A percentile compares a stretch with the other conserved stretches of the same genome.
phyloP scores from a whole-genome alignment of 2,113 vertebrate genomes.

The Chlorodrepanis virens region DNA sequence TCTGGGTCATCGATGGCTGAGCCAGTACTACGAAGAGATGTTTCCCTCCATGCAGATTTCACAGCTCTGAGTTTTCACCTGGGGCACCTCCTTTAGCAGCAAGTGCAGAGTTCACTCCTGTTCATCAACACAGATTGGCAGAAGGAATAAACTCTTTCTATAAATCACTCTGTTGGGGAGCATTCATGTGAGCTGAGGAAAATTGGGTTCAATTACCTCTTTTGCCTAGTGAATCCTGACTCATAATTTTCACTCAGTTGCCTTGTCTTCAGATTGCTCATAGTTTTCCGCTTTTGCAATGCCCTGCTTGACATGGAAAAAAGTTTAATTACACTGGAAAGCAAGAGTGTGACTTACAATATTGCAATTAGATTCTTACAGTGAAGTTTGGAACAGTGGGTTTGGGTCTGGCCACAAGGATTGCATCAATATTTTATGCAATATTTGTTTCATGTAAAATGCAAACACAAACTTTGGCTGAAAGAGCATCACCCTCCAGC shows the following conservation, averaged over 20 bases:
- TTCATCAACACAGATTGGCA: not conserved
- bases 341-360: not conserved
- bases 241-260: not conserved
- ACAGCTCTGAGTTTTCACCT: not conserved
- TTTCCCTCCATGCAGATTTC: not conserved
- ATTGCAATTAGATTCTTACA: not conserved
- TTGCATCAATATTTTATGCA: constrained; percentile 36
- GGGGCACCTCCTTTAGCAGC: not conserved
- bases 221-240: not conserved
- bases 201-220: not conserved
- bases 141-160: not conserved
- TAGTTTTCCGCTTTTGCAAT: not conserved
- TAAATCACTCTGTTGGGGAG: not conserved
- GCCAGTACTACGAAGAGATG: not conserved
- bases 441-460: not conserved
- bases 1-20: not conserved
- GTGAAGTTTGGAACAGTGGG: not conserved
- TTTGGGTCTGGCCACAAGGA: not conserved
- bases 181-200: not conserved
- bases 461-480: not conserved
- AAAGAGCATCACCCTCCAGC: not conserved
- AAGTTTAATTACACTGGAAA: not conserved
- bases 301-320: not conserved
- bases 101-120: not conserved
- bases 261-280: not conserved